Base-by-base conservation (phyloP, 1,140 invertebrate species). In the Hyposmocoma kahamanoa region DNA sequence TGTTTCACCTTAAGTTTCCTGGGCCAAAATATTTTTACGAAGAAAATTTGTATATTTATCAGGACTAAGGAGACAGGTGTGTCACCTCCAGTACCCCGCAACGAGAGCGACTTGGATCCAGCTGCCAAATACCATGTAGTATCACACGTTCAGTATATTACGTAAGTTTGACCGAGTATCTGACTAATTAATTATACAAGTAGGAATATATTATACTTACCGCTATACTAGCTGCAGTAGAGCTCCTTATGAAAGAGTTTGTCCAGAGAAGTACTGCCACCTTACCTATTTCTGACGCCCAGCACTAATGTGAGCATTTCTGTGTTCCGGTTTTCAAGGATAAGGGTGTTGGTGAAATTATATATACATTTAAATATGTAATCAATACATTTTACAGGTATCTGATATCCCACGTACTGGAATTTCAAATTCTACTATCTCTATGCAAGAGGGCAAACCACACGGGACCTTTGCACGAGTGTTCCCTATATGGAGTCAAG, bases 381-480 rank as follows among this genome's bases (percentile, higher is more conserved):
- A 24, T 43, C n/a, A 43, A 26, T n/a, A 24, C 11, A 47, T 36
- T 55, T 55, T 65, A n/a, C 77, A 92, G 91, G 58, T 92, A 92
- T 71, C 89, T 92, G 55, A 75, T 92, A 30, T 90, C 89, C 28
- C 87, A 86, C 52, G 84, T 93, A 19, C 62, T 93, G 13, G 91
- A 93, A 71, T 92, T 93, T 66, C 92, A 93, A 87, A 89, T 94
- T 46, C 88, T 93, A 47, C 74, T 88, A 51, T 86, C 88, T 5
- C 69, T 94, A 45, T 94, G 92, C 66, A 72, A 83, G 34, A 84
- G 57, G 8, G 87, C 89, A 4, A 87, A 79, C 46, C 68, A 85
- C 38, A 76, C 81, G 9, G 79, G 81, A 59, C 75, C 81, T 58
- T 34, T 84, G 10, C 75, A 84, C 39, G 66, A 80, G 36, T 84